These are phyloP conservation scores for Drosophila imparisetae DNA, from an alignment of 2,888 invertebrate genomes.

Conservation along the genomic window DNA sequence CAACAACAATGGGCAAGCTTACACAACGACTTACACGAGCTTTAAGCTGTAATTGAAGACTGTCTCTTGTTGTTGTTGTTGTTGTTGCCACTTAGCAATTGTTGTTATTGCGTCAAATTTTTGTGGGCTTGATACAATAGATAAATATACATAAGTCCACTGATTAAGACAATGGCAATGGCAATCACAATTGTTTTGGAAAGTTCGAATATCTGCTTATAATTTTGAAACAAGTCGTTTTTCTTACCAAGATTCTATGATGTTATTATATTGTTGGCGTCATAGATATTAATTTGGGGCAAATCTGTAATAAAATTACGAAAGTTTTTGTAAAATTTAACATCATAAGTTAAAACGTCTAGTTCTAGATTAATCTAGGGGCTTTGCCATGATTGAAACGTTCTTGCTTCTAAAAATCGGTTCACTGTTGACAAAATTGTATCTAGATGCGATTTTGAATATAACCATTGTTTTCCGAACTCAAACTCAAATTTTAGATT, in stretches of 20 bases:
- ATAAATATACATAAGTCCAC: conserved; percentile 33
- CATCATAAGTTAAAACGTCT: neutral
- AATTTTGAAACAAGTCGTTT: neutral
- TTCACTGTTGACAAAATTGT: neutral
- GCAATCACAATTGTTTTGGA: neutral
- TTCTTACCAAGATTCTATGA: neutral
- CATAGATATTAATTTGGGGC: neutral
- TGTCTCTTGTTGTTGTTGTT: conserved; percentile 13
- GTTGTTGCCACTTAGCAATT: conserved; percentile 14
- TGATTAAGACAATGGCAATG: conserved; percentile 28
- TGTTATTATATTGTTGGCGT: neutral
- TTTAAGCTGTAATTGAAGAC: conserved; percentile 76
- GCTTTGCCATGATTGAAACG: neutral
- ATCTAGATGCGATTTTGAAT: neutral
- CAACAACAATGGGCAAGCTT: conserved; percentile 58
- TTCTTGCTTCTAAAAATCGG: neutral
- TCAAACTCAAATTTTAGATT: neutral
- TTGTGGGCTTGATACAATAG: conserved; percentile 40
- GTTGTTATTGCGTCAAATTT: conserved; percentile 22
- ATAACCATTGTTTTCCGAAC: neutral
- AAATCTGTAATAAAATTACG: neutral
- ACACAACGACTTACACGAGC: conserved; percentile 73
- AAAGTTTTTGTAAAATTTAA: neutral
- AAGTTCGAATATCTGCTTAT: neutral
- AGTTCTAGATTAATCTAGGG: neutral